A percentile compares a stretch with the other conserved stretches of the same genome.
These are phyloP conservation scores for Crioceris asparagi DNA, from an alignment of 2,888 invertebrate genomes.

Conservation along the genomic window DNA sequence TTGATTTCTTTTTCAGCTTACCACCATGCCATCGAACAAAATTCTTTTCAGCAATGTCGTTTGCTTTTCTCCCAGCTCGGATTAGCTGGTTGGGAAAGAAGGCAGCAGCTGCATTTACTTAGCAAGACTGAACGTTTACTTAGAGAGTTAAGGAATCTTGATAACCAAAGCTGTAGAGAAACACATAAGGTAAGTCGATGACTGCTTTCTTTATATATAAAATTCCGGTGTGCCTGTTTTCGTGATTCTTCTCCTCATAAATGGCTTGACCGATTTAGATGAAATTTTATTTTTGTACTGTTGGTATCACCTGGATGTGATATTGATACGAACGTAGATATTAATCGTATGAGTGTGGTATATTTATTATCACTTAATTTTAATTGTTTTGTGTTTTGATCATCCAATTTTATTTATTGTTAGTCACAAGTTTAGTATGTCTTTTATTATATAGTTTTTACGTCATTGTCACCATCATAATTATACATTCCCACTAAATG, in stretches of 20 bases:
- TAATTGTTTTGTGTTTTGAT: too few relatives aligned
- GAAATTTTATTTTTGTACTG: not conserved
- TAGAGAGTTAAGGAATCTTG: conserved; percentile 85
- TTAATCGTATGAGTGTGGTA: too few relatives aligned
- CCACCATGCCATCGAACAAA: conserved; percentile 18
- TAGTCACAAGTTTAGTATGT: too few relatives aligned
- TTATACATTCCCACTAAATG: too few relatives aligned
- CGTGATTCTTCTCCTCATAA: not conserved
- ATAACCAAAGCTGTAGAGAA: conserved; percentile 82
- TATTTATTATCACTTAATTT: too few relatives aligned
- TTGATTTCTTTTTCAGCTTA: too few relatives aligned
- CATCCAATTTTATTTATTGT: too few relatives aligned
- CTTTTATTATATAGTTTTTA: too few relatives aligned
- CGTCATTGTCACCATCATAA: too few relatives aligned
- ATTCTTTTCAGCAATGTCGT: conserved; percentile 74
- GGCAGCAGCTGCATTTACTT: conserved; percentile 74
- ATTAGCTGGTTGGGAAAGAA: conserved; percentile 78
- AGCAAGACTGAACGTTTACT: conserved; percentile 81
- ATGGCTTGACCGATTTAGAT: not conserved
- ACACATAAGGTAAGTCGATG: conserved; percentile 76
- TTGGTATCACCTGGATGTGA: too few relatives aligned
- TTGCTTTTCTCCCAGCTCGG: conserved; percentile 87
- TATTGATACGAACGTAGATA: too few relatives aligned
- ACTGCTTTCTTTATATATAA: too few relatives aligned
- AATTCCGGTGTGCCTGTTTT: not conserved